A percentile compares a stretch with the other conserved stretches of the same genome.
Evolutionary conservation across 1,140 invertebrate species (phyloP).

Genomic region (Oryctes rhinoceros): DNA sequence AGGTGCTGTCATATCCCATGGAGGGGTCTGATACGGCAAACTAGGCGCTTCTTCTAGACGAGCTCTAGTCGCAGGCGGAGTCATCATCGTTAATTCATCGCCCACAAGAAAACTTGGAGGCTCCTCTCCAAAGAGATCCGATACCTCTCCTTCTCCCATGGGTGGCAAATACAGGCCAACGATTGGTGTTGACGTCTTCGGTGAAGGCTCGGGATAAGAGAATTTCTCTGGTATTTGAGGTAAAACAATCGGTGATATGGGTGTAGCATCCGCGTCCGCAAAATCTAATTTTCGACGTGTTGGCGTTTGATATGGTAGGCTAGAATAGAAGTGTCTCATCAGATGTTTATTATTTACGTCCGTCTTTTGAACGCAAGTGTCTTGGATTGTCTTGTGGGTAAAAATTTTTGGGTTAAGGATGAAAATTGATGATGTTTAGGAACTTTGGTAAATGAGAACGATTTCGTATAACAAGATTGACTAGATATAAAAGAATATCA

Average conservation of each 20-base stretch:
- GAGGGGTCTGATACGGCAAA: background rate
- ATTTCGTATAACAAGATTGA: no score
- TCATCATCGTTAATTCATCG: background rate
- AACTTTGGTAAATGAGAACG: no score
- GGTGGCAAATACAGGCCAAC: background rate
- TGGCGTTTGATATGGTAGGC: background rate
- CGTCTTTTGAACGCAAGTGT: no score
- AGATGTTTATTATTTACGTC: no score
- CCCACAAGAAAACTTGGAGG: slow-evolving; percentile 6
- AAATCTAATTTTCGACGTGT: background rate
- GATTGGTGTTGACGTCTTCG: background rate
- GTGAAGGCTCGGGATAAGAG: background rate
- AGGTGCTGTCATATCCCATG: slow-evolving; percentile 15
- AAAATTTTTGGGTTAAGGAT: no score
- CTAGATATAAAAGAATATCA: no score
- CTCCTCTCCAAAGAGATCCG: slow-evolving; percentile 17
- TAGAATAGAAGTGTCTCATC: background rate
- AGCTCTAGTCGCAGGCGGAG: background rate
- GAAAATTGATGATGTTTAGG: no score
- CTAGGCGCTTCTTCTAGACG: background rate
- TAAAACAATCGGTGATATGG: background rate
- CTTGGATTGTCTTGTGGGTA: no score
- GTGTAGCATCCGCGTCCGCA: background rate
- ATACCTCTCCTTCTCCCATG: slow-evolving; percentile 5
- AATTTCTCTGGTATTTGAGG: slow-evolving; percentile 3